These are phyloP conservation scores for Gallinago undulata DNA, from an alignment of 2,113 vertebrate species.

Conservation along the genomic window DNA sequence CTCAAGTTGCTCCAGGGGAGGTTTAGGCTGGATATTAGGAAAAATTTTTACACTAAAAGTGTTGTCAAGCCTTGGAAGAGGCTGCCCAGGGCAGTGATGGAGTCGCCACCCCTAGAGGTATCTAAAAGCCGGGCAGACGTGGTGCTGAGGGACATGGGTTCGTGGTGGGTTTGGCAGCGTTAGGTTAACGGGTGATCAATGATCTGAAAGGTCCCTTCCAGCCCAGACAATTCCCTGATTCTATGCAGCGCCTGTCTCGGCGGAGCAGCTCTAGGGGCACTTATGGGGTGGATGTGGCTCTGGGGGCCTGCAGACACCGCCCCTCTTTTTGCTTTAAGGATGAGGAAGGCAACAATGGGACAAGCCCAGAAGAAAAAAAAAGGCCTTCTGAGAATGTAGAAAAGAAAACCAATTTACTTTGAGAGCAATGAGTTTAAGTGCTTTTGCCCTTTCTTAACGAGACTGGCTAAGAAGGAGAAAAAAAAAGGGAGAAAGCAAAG, in stretches of 20 bases:
- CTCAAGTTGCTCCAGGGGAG: too few species aligned
- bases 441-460: slow-evolving; percentile 38
- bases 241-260: accelerated
- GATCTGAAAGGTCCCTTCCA: too few species aligned
- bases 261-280: accelerated
- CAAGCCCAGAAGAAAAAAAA: not conserved
- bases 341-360: not conserved
- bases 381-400: not conserved
- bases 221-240: too few species aligned
- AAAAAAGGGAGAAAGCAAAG: slow-evolving; percentile 48
- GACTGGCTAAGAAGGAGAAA: slow-evolving; percentile 1
- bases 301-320: not conserved
- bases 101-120: too few species aligned
- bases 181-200: too few species aligned
- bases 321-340: not conserved
- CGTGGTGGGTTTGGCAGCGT: too few species aligned
- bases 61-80: too few species aligned
- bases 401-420: slow-evolving; percentile 18
- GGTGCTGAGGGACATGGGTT: too few species aligned
- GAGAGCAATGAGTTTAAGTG: slow-evolving; percentile 55
- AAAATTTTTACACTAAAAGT: too few species aligned
- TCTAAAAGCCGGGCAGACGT: too few species aligned
- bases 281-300: accelerated
- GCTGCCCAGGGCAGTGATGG: too few species aligned
- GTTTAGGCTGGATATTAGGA: too few species aligned